Percentiles rank a stretch among this genome's conserved stretches.
Conservation (phyloP, 2,888 invertebrate species). For the Scaptomyza reducta region DNA sequence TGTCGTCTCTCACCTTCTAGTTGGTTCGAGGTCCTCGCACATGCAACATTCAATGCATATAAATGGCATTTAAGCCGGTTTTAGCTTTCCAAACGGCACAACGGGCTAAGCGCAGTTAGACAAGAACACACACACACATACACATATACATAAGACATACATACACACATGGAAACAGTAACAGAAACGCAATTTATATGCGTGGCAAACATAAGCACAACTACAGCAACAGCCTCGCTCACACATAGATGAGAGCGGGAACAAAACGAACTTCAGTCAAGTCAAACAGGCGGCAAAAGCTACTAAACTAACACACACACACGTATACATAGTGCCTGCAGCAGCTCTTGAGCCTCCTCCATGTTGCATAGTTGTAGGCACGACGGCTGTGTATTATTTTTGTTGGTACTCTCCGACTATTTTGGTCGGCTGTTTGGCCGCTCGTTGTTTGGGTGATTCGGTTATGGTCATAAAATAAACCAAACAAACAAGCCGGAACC, state of each 20-base stretch:
- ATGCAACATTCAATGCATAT: conserved; percentile 82
- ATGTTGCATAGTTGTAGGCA: conserved; percentile 63
- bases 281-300: conserved; percentile 77
- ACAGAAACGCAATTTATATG: conserved; percentile 76
- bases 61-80: conserved; percentile 81
- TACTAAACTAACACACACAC: conserved; percentile 65
- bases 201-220: conserved; percentile 62
- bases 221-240: conserved; percentile 39
- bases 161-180: conserved; percentile 19
- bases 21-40: conserved; percentile 42
- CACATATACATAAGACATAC: conserved; percentile 20
- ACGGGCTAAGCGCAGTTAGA: conserved; percentile 67
- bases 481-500: conserved; percentile 82
- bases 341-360: conserved; percentile 44
- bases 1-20: conserved; percentile 31
- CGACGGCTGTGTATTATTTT: conserved; percentile 64
- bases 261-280: conserved; percentile 69
- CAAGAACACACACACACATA: conserved; percentile 27
- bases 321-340: conserved; percentile 41
- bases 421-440: conserved; percentile 21
- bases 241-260: conserved; percentile 20
- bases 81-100: conserved; percentile 62
- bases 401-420: conserved; percentile 32
- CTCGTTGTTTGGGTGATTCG: conserved; percentile 49
- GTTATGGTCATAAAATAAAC: conserved; percentile 83